Evolutionary conservation across 35 echinoderm and acorn worm genomes (phyloP), one percentile per base, ranked within the genome.

Genomic region (Apostichopus californicus): DNA sequence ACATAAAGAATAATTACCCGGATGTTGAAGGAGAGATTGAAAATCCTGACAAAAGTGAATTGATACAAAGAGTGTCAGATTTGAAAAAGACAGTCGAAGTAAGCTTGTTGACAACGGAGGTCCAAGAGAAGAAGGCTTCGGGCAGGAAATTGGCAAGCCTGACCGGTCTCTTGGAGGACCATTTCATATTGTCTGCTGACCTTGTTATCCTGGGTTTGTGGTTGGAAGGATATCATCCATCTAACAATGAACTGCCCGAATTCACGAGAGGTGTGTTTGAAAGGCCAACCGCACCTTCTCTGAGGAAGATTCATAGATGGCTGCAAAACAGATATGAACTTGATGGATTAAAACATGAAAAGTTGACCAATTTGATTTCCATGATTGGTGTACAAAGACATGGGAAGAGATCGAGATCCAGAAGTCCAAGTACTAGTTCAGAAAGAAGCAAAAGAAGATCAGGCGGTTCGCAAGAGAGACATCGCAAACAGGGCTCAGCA

Each of bases 271-370:
- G 80, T 82, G 80, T 82, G 46, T 82, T 82, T 57, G 80, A 26
- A 12, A 24, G 28, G 15, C 80, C 14, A 53, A 9, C 46, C 8
- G 80, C 80, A 57, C 80, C 80, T 53, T 82, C 80, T 54, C 64
- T 89, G 18, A 89, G 17, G 52, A 89, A 89, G 21, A 60, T 89
- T 8, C 57, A 89, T 6, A 89, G 72, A n/a, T 89, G 86, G 86
- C 28, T 89, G 34, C 71, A 46, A 89, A 73, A 89, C 22, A 68
- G 86, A 22, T 89, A 89, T 66, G 61, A 89, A 72, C 9, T 89
- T 73, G 86, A 89, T 89, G 86, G 86, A 8, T 89, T 89, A 54
- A 46, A 28, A 54, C 23, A 89, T 89, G 86, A 72, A 8, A 73
- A 52, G 17, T 73, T 89, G 10, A 28, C 64, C 54, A 89, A 89